phyloP scores from a whole-genome alignment of 2,797 vertebrate genomes.

The Halcyon badia region DNA sequence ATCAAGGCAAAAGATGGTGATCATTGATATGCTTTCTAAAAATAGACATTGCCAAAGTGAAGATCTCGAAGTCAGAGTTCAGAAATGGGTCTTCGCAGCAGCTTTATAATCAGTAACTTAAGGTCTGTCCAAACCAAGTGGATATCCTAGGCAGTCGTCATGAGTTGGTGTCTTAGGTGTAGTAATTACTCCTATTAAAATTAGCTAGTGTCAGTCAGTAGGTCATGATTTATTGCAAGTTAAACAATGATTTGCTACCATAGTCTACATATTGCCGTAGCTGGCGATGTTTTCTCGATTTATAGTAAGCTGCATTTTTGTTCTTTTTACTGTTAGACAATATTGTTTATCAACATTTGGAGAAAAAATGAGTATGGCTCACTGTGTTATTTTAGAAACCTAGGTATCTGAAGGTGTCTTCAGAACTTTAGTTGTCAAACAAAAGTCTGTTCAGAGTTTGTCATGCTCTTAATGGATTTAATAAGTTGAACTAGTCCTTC shows the following conservation, averaged over 20 bases:
- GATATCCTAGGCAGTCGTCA: not conserved
- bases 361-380: not conserved
- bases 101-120: not conserved
- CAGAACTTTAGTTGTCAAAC: not conserved
- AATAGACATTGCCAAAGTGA: slow-evolving; percentile 8
- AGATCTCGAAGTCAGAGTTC: slow-evolving; percentile 22
- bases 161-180: not conserved
- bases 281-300: not conserved
- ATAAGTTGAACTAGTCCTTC: not conserved
- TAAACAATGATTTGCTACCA: not conserved
- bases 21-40: slow-evolving; percentile 33
- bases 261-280: not conserved
- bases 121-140: not conserved
- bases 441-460: not conserved
- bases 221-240: not conserved
- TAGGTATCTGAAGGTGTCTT: not conserved
- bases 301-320: not conserved
- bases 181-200: not conserved
- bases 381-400: not conserved
- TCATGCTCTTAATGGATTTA: not conserved
- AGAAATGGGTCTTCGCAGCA: not conserved
- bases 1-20: not conserved
- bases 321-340: not conserved
- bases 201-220: not conserved
- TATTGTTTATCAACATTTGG: not conserved